These are phyloP conservation scores for Nesogale talazaci DNA, from an alignment of 2,113 vertebrate genomes.

Conservation along the genomic window DNA sequence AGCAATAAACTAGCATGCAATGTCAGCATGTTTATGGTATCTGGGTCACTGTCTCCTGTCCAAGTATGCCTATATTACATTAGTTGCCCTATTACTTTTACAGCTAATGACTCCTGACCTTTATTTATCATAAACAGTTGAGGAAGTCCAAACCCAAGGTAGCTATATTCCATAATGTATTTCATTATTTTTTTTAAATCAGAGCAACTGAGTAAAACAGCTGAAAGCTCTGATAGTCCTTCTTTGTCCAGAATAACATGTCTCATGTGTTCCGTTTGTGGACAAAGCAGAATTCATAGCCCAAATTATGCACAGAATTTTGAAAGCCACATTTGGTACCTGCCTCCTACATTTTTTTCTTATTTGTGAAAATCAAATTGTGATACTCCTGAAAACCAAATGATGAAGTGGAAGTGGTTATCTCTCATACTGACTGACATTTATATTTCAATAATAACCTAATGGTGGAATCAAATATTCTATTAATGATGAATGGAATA, in stretches of 20 bases:
- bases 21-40: slow-evolving; percentile 54
- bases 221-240: no score
- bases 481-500: no score
- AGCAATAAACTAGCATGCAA: slow-evolving; percentile 31
- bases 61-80: background rate
- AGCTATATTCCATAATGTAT: background rate
- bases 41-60: background rate
- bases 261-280: no score
- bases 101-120: background rate
- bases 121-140: background rate
- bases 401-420: background rate
- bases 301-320: background rate
- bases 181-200: background rate
- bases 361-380: background rate
- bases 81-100: slow-evolving; percentile 36
- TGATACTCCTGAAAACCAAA: background rate
- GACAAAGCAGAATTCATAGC: background rate
- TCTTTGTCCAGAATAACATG: background rate
- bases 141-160: background rate
- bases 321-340: background rate
- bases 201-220: background rate
- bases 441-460: background rate
- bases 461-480: background rate
- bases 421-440: background rate
- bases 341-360: background rate